Conservation (phyloP, 1,140 invertebrate species). For the Papilio polyxenes region DNA sequence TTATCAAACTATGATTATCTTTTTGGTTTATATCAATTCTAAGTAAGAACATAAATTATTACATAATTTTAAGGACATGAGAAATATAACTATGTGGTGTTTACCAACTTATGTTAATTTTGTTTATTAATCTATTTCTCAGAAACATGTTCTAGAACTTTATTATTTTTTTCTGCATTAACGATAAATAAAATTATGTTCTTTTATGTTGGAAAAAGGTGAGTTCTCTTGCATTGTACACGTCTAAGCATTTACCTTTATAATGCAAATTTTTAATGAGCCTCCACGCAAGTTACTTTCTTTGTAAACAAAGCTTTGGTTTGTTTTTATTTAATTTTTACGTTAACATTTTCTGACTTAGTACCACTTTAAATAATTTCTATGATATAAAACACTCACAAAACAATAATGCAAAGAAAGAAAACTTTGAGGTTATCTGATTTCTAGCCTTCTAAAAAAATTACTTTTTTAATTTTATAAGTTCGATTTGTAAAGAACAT, state of each 20-base stretch:
- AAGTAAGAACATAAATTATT: background rate
- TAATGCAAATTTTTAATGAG: slow-evolving; percentile 26
- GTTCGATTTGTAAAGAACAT: too few species aligned
- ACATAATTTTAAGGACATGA: too few species aligned
- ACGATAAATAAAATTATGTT: background rate
- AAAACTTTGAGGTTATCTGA: too few species aligned
- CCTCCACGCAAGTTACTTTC: background rate
- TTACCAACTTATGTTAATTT: background rate
- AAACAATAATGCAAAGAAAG: too few species aligned
- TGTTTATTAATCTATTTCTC: background rate
- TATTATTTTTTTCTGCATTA: background rate
- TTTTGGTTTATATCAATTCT: background rate
- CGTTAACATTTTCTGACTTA: background rate
- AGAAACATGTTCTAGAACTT: background rate
- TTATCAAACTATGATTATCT: background rate
- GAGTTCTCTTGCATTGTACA: slow-evolving; percentile 14
- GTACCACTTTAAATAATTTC: background rate
- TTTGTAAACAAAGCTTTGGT: background rate
- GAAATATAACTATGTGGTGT: background rate
- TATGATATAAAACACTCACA: background rate
- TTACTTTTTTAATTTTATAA: too few species aligned
- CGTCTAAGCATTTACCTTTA: slow-evolving; percentile 25
- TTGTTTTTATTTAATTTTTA: background rate
- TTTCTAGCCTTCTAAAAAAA: too few species aligned
- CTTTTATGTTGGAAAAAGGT: slow-evolving; percentile 7